phyloP scores from a whole-genome alignment of 2,888 invertebrate genomes.

The Nomada flava region DNA sequence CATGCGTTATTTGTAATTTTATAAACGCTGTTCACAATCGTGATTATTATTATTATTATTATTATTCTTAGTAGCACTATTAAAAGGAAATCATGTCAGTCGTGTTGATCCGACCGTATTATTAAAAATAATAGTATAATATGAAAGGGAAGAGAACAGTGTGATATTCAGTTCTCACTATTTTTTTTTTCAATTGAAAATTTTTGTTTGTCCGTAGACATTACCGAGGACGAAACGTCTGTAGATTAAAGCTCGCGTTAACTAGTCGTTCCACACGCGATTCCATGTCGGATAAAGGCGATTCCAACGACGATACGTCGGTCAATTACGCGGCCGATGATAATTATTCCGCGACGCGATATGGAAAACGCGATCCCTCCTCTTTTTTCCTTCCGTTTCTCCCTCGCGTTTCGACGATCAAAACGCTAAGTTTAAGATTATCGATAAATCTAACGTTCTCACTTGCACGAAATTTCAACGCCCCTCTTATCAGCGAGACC shows the following conservation, averaged over 20 bases:
- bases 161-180: no score
- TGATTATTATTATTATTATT: no score
- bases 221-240: slow-evolving; percentile 34
- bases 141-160: no score
- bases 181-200: slow-evolving; percentile 9
- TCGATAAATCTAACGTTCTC: background rate
- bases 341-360: slow-evolving; percentile 26
- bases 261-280: slow-evolving; percentile 44
- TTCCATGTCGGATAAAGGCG: slow-evolving; percentile 52
- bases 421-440: background rate
- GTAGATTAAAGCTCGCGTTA: slow-evolving; percentile 49
- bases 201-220: slow-evolving; percentile 2
- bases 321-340: slow-evolving; percentile 50
- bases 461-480: background rate
- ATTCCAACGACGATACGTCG: slow-evolving; percentile 53
- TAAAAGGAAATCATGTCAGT: no score
- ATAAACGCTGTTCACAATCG: no score
- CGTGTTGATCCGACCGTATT: no score
- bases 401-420: background rate
- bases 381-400: background rate
- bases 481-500: no score
- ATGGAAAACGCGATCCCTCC: slow-evolving; percentile 6
- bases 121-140: no score
- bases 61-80: no score
- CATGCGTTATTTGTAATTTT: no score